Percentiles rank a stretch among this genome's conserved stretches.
Conservation (phyloP, 2,113 vertebrate genomes). For the Tyto alba region DNA sequence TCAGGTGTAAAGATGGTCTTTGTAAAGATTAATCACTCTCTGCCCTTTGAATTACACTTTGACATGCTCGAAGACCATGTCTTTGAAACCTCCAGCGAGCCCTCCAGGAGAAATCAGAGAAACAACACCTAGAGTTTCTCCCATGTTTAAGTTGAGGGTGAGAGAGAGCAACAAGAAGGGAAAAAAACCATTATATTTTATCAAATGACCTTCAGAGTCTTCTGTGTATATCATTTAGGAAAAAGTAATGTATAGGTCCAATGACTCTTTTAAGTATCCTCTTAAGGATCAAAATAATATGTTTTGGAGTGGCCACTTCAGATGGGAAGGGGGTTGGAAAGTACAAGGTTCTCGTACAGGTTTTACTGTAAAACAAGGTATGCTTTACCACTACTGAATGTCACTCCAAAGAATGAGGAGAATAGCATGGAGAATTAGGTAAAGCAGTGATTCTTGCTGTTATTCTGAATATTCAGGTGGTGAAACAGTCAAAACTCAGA, state of each 20-base stretch:
- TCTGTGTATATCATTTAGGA: not conserved
- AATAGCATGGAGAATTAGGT: not conserved
- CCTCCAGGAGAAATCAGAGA: not conserved
- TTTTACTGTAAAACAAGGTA: not conserved
- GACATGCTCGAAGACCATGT: not conserved
- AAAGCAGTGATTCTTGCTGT: not conserved
- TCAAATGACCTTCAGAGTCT: not conserved
- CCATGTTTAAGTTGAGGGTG: not conserved
- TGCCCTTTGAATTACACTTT: not conserved
- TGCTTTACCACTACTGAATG: slow-evolving; percentile 7
- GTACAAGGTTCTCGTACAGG: not conserved
- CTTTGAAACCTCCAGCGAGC: not conserved
- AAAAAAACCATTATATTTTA: not conserved
- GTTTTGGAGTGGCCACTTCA: not conserved
- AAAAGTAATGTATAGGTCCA: not conserved
- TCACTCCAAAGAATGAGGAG: not conserved
- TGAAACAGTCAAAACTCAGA: slow-evolving; percentile 35
- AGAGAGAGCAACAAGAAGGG: not conserved
- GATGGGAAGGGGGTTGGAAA: not conserved
- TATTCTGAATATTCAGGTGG: slow-evolving; percentile 6
- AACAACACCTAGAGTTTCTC: not conserved
- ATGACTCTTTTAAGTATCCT: not conserved
- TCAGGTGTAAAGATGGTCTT: not conserved
- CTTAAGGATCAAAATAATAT: not conserved
- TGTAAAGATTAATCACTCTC: not conserved